Evolutionary conservation across 2,888 invertebrate species (phyloP), one percentile per base, ranked within the genome.

Genomic region (Aporophyla lueneburgensis): DNA sequence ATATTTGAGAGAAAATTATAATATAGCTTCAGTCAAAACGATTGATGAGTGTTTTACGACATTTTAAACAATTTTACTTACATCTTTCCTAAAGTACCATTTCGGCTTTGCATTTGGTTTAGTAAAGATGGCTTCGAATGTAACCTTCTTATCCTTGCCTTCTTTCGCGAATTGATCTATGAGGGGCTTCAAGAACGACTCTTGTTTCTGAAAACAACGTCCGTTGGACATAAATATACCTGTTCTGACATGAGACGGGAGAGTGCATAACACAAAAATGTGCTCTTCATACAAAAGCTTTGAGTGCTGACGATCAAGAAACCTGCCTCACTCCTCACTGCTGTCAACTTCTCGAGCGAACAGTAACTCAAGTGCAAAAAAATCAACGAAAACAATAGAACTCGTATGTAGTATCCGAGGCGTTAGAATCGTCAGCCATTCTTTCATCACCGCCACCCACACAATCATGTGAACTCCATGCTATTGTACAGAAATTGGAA

Each of bases 101-200:
- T 98, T 99, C 14, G 99, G 98, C 93, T 99, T 99, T 91, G 98
- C 97, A 94, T 99, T 99, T n/a, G 99, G 98, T 96, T 99, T 99
- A 84, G 99, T 99, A 97, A 99, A 99, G 93, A 98, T 98, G 82
- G 98, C 99, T 94, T 99, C 99, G 92, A 99, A 99, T 59, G 97
- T 97, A 86, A 99, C 99, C 95, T 99, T 99, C 95, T 99, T 99
- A 95, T 99, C 99, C 95, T 99, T 99, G 89, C 99, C 98, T 97
- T 99, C 98, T 95, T 99, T 98, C 87, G 98, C 98, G 93, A 98
- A 98, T 96, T 99, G 98, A 97, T 99, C 99, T 91, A 99, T 98
- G 92, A 99, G 97, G 82, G 99, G 99, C 95, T 98, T 99, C 94
- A 99, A 97, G 98, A 99, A 99, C 82, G 98, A 97, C 91, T 99